Conservation (phyloP, 2,888 invertebrate species). For the Lasioglossum zephyrum region DNA sequence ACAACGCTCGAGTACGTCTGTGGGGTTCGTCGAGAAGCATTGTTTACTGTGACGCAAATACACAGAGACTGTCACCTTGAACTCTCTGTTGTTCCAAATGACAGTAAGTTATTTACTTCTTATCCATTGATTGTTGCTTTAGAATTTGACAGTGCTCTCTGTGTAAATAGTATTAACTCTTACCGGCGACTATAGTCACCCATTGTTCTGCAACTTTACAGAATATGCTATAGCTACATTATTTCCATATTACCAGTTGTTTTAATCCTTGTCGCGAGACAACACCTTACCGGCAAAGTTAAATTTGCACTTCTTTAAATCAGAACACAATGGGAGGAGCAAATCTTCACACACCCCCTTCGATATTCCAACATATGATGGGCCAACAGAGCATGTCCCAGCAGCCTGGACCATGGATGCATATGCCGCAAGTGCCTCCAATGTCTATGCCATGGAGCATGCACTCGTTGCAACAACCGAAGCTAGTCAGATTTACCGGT, state of each 20-base stretch:
- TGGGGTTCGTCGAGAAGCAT: conserved; percentile 28
- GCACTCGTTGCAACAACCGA: conserved; percentile 75
- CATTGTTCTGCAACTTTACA: not conserved
- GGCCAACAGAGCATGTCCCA: conserved; percentile 74
- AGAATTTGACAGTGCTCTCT: not conserved
- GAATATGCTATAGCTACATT: not conserved
- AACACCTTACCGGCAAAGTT: not conserved
- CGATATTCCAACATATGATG: conserved; percentile 82
- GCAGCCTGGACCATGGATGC: conserved; percentile 75
- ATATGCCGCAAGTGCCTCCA: conserved; percentile 78
- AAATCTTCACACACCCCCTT: conserved; percentile 79
- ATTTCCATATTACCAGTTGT: not conserved
- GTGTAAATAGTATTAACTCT: not conserved
- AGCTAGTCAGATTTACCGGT: conserved; percentile 79
- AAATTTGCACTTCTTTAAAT: conserved; percentile 39
- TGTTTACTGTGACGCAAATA: not conserved
- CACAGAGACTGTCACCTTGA: not conserved
- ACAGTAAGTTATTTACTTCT: conserved; percentile 48
- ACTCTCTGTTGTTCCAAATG: conserved; percentile 35
- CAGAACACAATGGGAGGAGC: conserved; percentile 79
- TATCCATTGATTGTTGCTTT: not conserved
- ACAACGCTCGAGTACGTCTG: conserved; percentile 36
- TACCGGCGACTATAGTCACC: not conserved
- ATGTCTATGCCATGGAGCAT: conserved; percentile 81
- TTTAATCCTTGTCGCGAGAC: not conserved